A percentile compares a stretch with the other conserved stretches of the same genome.
These are phyloP conservation scores for Potamilus streckersoni DNA, from an alignment of 1,140 invertebrate genomes.

Conservation along the genomic window DNA sequence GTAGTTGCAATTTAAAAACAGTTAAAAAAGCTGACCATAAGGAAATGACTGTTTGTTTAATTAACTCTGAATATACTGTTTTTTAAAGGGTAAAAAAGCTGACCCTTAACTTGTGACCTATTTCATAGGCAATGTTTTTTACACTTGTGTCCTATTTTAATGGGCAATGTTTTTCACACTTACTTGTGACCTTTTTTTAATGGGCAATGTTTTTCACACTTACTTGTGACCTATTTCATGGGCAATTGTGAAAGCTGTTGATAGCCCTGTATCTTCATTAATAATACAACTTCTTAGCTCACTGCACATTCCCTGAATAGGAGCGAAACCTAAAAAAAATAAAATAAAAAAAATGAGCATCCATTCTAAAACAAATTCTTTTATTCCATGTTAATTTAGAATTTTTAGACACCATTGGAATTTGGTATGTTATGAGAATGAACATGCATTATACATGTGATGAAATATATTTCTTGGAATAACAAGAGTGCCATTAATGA, in stretches of 20 bases:
- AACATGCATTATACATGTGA: too few relatives aligned
- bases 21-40: too few relatives aligned
- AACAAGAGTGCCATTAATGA: too few relatives aligned
- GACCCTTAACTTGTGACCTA: too few relatives aligned
- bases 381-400: background rate
- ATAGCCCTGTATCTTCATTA: constrained; percentile 90
- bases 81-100: too few relatives aligned
- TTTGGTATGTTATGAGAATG: too few relatives aligned
- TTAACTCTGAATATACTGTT: too few relatives aligned
- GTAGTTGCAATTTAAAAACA: too few relatives aligned
- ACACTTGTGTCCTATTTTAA: background rate
- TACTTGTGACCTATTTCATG: constrained; percentile 93
- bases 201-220: constrained; percentile 62
- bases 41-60: too few relatives aligned
- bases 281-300: constrained; percentile 86
- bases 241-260: constrained; percentile 87
- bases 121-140: background rate
- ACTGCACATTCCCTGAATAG: constrained; percentile 90
- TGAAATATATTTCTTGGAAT: too few relatives aligned
- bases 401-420: too few relatives aligned
- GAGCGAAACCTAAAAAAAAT: constrained; percentile 73
- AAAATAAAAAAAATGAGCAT: background rate
- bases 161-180: background rate
- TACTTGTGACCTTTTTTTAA: too few relatives aligned
- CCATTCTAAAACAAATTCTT: background rate